Percentiles rank a stretch among this genome's conserved stretches.
phyloP scores from a whole-genome alignment of 1,140 invertebrate species.

The Pteromalus puparum region DNA sequence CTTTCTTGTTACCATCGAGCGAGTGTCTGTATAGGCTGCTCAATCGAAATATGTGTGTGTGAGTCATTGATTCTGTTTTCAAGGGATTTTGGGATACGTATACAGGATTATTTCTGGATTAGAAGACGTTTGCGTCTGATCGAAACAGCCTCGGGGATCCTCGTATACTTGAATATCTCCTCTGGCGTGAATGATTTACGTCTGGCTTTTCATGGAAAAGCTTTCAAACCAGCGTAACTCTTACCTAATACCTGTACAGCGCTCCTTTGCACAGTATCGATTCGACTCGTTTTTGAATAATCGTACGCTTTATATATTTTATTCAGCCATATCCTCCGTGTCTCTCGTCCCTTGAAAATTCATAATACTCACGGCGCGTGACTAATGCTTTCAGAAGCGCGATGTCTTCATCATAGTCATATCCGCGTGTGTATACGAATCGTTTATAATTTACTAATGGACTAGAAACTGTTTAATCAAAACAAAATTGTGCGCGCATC shows the following conservation, averaged over 20 bases:
- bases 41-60: neutral
- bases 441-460: conserved; percentile 4
- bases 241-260: neutral
- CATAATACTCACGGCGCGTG: neutral
- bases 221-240: neutral
- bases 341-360: neutral
- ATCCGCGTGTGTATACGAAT: neutral
- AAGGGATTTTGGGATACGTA: too few relatives aligned
- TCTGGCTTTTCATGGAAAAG: neutral
- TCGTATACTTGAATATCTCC: too few relatives aligned
- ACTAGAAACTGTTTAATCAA: conserved; percentile 4
- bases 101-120: too few relatives aligned
- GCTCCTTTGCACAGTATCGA: too few relatives aligned
- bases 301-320: neutral
- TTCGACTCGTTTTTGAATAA: too few relatives aligned
- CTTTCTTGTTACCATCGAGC: neutral
- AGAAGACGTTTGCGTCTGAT: too few relatives aligned
- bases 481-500: neutral
- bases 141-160: too few relatives aligned
- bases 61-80: too few relatives aligned
- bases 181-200: too few relatives aligned
- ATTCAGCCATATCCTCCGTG: neutral
- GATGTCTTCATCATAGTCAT: neutral
- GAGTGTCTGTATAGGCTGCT: too few relatives aligned
- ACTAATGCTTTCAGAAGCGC: neutral